Conservation (phyloP, 2,113 vertebrate species). For the Leiothrix lutea region DNA sequence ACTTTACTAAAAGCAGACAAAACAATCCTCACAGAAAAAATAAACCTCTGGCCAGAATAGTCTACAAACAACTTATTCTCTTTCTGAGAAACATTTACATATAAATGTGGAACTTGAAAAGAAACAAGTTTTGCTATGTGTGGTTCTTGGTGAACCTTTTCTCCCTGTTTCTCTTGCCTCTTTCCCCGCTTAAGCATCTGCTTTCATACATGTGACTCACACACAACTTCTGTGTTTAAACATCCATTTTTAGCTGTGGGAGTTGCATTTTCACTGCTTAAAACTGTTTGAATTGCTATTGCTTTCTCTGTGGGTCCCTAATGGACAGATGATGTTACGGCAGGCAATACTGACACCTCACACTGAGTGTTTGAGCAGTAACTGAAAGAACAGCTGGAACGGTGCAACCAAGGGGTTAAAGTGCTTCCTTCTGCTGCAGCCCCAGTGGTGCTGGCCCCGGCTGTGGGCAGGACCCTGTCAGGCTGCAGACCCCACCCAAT, state of each 20-base stretch:
- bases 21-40: background rate
- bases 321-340: background rate
- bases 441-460: background rate
- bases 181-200: background rate
- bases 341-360: background rate
- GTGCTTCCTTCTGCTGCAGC: background rate
- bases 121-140: background rate
- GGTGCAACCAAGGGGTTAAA: background rate
- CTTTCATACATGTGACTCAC: background rate
- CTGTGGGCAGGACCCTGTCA: background rate
- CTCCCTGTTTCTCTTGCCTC: background rate
- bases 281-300: background rate
- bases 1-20: background rate
- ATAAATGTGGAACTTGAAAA: background rate
- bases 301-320: background rate
- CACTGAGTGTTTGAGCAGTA: background rate
- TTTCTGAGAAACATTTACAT: background rate
- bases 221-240: background rate
- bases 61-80: background rate
- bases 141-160: background rate
- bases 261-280: background rate
- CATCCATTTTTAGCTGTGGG: background rate
- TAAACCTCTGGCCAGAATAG: background rate
- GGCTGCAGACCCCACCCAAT: background rate
- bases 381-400: background rate